A percentile compares a stretch with the other conserved stretches of the same genome.
Conservation (phyloP, 2,888 invertebrate species). For the Ennomos quercinarius region DNA sequence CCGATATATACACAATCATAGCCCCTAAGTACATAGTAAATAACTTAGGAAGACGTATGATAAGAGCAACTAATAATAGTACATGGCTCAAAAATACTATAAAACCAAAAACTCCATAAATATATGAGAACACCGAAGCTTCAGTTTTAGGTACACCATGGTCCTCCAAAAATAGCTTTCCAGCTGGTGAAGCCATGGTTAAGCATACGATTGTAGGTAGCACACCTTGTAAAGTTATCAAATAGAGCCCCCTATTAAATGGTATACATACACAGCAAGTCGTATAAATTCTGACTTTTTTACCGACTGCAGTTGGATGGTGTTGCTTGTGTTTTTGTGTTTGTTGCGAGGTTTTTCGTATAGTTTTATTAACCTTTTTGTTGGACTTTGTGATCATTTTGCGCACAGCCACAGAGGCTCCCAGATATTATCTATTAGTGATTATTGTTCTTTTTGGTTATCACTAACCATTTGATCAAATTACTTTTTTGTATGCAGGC, state of each 20-base stretch:
- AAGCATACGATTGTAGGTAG: slow-evolving; percentile 46
- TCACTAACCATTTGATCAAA: too few relatives aligned
- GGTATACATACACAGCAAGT: slow-evolving; percentile 45
- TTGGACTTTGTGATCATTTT: too few relatives aligned
- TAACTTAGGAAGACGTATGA: slow-evolving; percentile 32
- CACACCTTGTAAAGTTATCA: slow-evolving; percentile 50
- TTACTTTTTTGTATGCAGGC: too few relatives aligned
- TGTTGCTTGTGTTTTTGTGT: too few relatives aligned
- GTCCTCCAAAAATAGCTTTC: slow-evolving; percentile 31
- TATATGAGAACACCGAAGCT: slow-evolving; percentile 30
- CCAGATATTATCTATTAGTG: too few relatives aligned
- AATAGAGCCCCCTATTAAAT: slow-evolving; percentile 39
- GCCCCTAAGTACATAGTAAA: slow-evolving; percentile 42
- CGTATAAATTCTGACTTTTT: too few relatives aligned
- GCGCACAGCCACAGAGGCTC: too few relatives aligned
- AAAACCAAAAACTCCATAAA: slow-evolving; percentile 42
- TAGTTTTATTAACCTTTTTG: too few relatives aligned
- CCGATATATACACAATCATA: slow-evolving; percentile 43
- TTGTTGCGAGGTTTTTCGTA: too few relatives aligned
- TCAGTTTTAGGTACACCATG: slow-evolving; percentile 43
- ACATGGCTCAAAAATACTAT: slow-evolving; percentile 43
- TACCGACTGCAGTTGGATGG: too few relatives aligned
- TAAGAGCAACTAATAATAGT: slow-evolving; percentile 40
- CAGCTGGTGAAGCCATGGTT: slow-evolving; percentile 38
- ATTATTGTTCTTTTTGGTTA: too few relatives aligned